Base-by-base conservation (phyloP, 1,140 invertebrate species). In the Halictus rubicundus region DNA sequence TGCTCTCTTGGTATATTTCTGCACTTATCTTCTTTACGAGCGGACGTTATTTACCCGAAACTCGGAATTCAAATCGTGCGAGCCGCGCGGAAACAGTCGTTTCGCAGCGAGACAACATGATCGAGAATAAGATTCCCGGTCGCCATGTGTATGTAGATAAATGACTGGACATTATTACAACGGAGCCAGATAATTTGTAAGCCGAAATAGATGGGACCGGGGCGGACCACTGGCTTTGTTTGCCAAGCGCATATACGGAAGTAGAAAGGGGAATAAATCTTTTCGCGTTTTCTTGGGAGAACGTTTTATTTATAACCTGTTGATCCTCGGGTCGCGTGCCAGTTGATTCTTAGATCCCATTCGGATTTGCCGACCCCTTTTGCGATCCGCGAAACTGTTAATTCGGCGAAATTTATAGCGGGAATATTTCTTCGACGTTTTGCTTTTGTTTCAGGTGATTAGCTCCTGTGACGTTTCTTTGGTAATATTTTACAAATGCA, bases 1-100 rank as follows among this genome's bases (percentile, higher is more conserved):
- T 19, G 16, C 46, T 23, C 63, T 57, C 14, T n/a, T 27, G 46
- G 27, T 71, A 71, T 61, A 54, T 71, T 49, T 54, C 27, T 54
- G 23, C 63, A 32, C 59, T 78, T 39, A 60, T 74, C 70, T 72
- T 65, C 77, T 73, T 78, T 78, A 78, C 76, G 46, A 37, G 16
- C 27, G 16, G 59, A 25, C 25, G 49, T 49, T 79, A 73, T 66
- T 79, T 66, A 39, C 52, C 23, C 65, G 39, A 66, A 79, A 64
- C 70, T 37, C 73, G 70, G 52, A 74, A 66, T 73, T 65, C 66
- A 71, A 49, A 63, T 78, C 63, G 27, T 19, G n/a, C 16, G 23
- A 52, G 14, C 32, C 42, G 68, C 70, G 60, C 46, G 61, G 54
- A 66, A 65, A 66, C 49, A 37, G 46, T 78, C 68, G 57, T 27